phyloP scores from a whole-genome alignment of 2,888 invertebrate species.

The Stenchaetothrips biformis region DNA sequence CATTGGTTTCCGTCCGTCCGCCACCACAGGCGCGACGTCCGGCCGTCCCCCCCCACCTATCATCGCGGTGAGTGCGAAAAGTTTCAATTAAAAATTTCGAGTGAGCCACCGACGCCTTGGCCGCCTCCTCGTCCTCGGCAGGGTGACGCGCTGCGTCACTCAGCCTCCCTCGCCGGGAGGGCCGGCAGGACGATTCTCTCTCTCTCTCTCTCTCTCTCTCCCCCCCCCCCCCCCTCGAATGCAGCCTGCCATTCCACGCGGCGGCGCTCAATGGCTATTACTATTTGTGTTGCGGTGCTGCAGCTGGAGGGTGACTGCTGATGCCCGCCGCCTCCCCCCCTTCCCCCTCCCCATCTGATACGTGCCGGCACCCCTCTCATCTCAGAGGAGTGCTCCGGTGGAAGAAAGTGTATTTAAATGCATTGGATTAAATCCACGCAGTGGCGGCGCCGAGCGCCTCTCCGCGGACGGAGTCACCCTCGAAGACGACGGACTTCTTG shows the following conservation, averaged over 20 bases:
- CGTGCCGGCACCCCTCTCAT: neutral
- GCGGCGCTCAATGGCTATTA: slow-evolving; percentile 7
- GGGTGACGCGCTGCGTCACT: no score
- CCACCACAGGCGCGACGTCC: no score
- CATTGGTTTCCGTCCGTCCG: no score
- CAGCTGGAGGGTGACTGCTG: neutral
- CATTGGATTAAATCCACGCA: slow-evolving; percentile 19
- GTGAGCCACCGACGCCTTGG: neutral
- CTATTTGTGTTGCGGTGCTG: slow-evolving; percentile 23
- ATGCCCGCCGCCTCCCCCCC: neutral
- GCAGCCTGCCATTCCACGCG: neutral
- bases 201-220: neutral
- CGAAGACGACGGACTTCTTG: neutral
- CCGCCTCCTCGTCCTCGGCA: no score
- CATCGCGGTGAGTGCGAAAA: neutral
- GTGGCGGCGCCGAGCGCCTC: neutral
- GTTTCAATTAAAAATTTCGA: slow-evolving; percentile 12
- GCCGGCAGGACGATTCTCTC: neutral
- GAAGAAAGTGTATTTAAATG: slow-evolving; percentile 25
- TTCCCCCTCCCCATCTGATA: neutral
- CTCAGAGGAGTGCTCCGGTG: neutral
- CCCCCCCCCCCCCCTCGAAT: neutral
- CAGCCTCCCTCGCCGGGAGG: neutral
- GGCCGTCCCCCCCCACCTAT: no score
- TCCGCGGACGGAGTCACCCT: neutral